Evolutionary conservation across 1,140 invertebrate species (phyloP).

Genomic region (Heliconius himera): DNA sequence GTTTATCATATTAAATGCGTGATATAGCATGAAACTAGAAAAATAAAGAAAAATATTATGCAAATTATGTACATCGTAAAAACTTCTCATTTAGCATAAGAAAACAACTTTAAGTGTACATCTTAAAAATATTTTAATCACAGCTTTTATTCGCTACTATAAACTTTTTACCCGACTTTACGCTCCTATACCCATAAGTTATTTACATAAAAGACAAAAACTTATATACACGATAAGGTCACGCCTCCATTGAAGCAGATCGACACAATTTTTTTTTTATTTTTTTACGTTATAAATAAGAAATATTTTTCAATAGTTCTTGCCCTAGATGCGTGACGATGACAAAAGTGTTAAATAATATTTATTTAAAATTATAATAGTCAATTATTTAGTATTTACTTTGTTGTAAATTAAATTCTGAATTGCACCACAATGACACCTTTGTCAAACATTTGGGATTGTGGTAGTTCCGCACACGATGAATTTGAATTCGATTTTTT

Average conservation of each 20-base stretch:
- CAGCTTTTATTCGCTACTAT: neutral
- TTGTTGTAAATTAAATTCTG: no score
- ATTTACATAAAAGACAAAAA: conserved; percentile 33
- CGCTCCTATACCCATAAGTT: conserved; percentile 25
- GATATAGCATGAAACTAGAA: no score
- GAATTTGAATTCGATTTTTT: no score
- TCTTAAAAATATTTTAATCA: no score
- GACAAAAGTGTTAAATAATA: neutral
- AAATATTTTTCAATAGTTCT: neutral
- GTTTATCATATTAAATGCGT: no score
- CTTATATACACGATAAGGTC: conserved; percentile 31
- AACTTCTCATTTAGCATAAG: no score
- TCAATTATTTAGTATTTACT: neutral
- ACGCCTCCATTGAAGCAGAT: conserved; percentile 26
- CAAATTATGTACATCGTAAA: no score
- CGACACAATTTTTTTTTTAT: neutral
- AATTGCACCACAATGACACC: no score
- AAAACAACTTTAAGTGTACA: no score
- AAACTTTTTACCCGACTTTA: conserved; percentile 31
- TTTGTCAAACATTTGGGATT: no score
- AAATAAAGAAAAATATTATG: no score
- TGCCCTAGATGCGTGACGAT: neutral
- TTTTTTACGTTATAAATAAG: neutral
- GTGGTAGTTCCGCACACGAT: no score
- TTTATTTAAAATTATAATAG: neutral